phyloP scores from a whole-genome alignment of 2,797 vertebrate genomes.

The Steatocranus sp. region DNA sequence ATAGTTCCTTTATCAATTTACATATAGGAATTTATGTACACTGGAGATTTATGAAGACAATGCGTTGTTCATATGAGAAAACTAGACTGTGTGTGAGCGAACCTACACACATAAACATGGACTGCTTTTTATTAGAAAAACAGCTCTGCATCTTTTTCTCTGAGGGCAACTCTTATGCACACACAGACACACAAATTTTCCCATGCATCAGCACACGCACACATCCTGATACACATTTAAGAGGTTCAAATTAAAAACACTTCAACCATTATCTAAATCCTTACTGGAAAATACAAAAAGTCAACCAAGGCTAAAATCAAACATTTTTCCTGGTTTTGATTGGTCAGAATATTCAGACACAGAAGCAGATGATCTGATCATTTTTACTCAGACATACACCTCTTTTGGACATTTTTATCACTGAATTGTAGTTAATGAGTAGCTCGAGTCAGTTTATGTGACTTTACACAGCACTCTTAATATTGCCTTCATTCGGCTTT shows the following conservation, averaged over 20 bases:
- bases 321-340: constrained; percentile 9
- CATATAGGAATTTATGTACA: background rate
- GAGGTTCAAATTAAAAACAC: constrained; percentile 4
- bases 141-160: background rate
- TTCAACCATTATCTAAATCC: constrained; percentile 24
- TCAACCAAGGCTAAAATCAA: constrained; percentile 15
- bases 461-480: background rate
- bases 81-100: background rate
- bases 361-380: background rate
- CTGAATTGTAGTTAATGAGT: background rate
- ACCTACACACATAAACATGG: background rate
- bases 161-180: background rate
- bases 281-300: background rate
- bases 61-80: background rate
- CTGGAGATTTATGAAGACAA: background rate
- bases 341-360: constrained; percentile 2
- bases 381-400: background rate
- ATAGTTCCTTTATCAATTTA: background rate
- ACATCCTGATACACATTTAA: background rate
- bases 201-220: background rate
- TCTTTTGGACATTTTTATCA: background rate
- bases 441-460: background rate
- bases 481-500: background rate
- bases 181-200: background rate
- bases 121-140: background rate